Conservation (phyloP, 30 jellyfish, hydroid and myxozoan genomes). For the Sanderia malayensis region DNA sequence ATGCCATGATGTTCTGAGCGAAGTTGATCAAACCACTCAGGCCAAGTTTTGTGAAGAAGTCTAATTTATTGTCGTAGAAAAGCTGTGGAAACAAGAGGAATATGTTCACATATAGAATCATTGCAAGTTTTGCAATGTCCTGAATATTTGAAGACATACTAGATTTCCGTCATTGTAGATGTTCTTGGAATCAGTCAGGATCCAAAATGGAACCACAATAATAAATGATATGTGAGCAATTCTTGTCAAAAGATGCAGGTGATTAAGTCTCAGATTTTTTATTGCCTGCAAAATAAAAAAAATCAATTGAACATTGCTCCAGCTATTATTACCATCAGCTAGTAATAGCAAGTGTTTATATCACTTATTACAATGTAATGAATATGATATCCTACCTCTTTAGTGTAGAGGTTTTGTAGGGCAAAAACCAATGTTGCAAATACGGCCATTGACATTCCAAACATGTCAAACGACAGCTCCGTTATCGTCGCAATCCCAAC, state of each 20-base stretch:
- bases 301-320: too few relatives aligned
- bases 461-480: conserved; percentile 78
- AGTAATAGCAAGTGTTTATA: background rate
- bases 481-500: conserved; percentile 97
- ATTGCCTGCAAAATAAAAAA: conserved; percentile 62
- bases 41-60: conserved; percentile 57
- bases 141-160: too few relatives aligned
- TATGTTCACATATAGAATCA: too few relatives aligned
- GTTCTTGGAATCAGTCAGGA: conserved; percentile 65
- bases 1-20: conserved; percentile 85
- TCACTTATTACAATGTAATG: background rate
- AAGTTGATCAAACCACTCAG: conserved; percentile 88
- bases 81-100: conserved; percentile 49
- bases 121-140: too few relatives aligned
- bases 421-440: conserved; percentile 83
- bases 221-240: conserved; percentile 85
- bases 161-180: conserved; percentile 52
- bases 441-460: conserved; percentile 89
- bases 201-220: conserved; percentile 85
- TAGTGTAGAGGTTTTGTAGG: conserved; percentile 82
- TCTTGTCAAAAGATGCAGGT: conserved; percentile 81
- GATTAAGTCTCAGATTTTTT: conserved; percentile 73
- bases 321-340: too few relatives aligned
- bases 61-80: conserved; percentile 28
- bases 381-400: conserved; percentile 67